Evolutionary conservation across 64 coral and sea anemone genomes (phyloP).

Genomic region (Trachythela sp.): DNA sequence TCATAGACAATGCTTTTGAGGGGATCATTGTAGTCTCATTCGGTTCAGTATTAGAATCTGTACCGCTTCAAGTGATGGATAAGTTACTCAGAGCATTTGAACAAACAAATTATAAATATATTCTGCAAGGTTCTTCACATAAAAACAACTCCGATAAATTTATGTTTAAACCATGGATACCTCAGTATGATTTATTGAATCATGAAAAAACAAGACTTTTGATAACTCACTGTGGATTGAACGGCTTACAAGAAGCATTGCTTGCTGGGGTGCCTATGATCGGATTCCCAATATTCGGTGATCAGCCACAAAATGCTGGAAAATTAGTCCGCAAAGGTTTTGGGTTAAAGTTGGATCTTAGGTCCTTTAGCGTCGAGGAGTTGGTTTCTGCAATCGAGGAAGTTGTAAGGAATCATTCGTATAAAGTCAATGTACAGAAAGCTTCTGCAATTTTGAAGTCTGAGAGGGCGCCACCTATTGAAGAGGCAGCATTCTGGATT

Average conservation of each 20-base stretch:
- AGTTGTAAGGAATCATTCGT: conserved; percentile 20
- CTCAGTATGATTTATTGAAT: not conserved
- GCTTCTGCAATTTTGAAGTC: not conserved
- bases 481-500: conserved; percentile 17
- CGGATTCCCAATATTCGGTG: not conserved
- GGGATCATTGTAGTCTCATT: not conserved
- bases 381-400: not conserved
- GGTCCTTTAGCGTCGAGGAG: not conserved
- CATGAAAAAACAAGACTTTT: not conserved
- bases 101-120: not conserved
- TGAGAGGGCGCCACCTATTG: not conserved
- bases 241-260: not conserved
- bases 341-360: not conserved
- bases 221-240: not conserved
- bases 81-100: not conserved
- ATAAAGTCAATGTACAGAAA: not conserved
- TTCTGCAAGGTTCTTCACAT: not conserved
- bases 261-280: not conserved
- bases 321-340: not conserved
- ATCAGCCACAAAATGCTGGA: conserved; percentile 7
- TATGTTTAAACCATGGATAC: not conserved
- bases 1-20: not conserved
- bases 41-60: not conserved
- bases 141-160: not conserved
- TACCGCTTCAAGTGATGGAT: not conserved